Evolutionary conservation across 1,140 invertebrate genomes (phyloP).

Genomic region (Vanessa atalanta): DNA sequence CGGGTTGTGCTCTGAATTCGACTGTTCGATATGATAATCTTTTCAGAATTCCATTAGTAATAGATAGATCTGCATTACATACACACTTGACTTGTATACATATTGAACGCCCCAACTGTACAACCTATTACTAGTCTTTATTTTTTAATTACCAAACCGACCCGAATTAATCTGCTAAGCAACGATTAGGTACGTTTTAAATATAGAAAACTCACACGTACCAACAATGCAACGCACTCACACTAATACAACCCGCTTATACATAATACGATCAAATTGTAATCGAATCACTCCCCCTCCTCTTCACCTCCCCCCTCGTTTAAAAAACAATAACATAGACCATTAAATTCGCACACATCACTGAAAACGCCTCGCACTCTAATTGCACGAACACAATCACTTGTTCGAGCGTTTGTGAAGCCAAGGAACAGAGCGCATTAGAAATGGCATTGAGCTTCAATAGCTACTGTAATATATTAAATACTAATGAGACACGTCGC

Average conservation of each 20-base stretch:
- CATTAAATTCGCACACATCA: constrained; percentile 73
- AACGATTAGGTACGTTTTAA: not conserved
- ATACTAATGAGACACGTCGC: not conserved
- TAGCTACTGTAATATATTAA: not conserved
- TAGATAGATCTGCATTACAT: no score
- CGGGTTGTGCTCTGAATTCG: no score
- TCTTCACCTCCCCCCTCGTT: constrained; percentile 28
- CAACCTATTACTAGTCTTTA: not conserved
- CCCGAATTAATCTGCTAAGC: not conserved
- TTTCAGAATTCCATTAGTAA: no score
- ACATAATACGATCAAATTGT: constrained; percentile 35
- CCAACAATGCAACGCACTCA: constrained; percentile 10
- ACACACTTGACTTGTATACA: no score
- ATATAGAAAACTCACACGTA: constrained; percentile 8
- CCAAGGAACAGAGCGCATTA: not conserved
- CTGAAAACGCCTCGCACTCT: constrained; percentile 55
- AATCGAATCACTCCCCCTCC: constrained; percentile 27
- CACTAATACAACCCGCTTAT: constrained; percentile 12
- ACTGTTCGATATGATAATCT: no score
- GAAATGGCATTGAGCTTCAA: not conserved
- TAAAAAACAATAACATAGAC: constrained; percentile 71
- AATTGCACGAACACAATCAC: constrained; percentile 67
- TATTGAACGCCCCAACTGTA: no score
- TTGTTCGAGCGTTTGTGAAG: constrained; percentile 49
- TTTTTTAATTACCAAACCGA: not conserved